Evolutionary conservation across 2,888 invertebrate species (phyloP).

Genomic region (Chromoteleia sp.): DNA sequence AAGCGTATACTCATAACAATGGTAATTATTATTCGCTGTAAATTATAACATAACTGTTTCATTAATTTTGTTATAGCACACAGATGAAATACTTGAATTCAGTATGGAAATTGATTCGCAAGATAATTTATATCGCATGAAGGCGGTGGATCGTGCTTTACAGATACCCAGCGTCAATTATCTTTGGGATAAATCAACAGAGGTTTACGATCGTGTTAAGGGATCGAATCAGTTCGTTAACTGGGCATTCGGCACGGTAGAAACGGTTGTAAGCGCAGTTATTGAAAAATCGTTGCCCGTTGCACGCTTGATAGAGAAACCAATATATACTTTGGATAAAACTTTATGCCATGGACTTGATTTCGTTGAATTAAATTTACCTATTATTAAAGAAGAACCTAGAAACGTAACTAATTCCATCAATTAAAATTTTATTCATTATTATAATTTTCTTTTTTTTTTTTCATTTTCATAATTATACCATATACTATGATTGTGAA

Average conservation of each 20-base stretch:
- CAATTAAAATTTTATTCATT: neutral
- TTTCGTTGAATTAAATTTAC: constrained; percentile 88
- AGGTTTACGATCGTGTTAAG: constrained; percentile 86
- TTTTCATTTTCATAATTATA: neutral
- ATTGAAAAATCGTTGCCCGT: constrained; percentile 79
- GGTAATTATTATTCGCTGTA: neutral
- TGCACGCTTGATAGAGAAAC: constrained; percentile 84
- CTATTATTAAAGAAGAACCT: constrained; percentile 88
- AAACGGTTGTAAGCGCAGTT: constrained; percentile 80
- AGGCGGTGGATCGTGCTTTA: constrained; percentile 86
- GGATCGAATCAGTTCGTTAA: constrained; percentile 88
- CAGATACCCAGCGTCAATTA: constrained; percentile 86
- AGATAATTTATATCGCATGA: constrained; percentile 79
- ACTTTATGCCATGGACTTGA: constrained; percentile 88
- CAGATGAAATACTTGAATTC: constrained; percentile 14
- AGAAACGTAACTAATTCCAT: constrained; percentile 75
- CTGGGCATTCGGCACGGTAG: constrained; percentile 89
- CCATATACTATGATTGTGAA: too few species aligned
- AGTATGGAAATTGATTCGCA: constrained; percentile 75
- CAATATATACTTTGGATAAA: constrained; percentile 87
- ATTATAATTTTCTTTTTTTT: neutral
- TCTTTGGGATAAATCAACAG: constrained; percentile 86
- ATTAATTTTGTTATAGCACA: constrained; percentile 33
- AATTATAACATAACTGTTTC: constrained; percentile 3
- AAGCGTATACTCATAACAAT: too few species aligned